Base-by-base conservation (phyloP, 1,140 invertebrate species). In the Prorops nasuta region DNA sequence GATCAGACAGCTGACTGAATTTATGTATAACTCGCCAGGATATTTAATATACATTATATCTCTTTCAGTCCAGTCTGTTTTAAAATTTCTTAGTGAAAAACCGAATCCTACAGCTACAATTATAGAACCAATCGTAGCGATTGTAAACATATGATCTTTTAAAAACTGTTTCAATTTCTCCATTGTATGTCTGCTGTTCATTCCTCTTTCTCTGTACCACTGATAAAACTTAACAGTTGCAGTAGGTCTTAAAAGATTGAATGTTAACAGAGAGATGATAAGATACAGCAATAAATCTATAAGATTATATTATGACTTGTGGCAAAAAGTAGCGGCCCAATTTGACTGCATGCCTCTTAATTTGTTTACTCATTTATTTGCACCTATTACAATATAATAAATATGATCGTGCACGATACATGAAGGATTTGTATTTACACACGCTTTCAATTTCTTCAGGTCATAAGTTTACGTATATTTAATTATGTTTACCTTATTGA, bases 1-100 rank as follows among this genome's bases (percentile, higher is more conserved):
- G 59, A 87, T 84, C 24, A 86, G 73, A 47, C 79, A 79, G 63
- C 85, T 85, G 17, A 87, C 72, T 68, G 84, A 78, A 24, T 82
- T 77, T n/a, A 86, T 68, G 66, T 85, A 86, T n/a, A 86, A 51
- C 51, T 86, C 83, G 22, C 81, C 82, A 18, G 76, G 66, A 61
- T 80, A 83, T 49, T 80, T 79, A 12, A 87, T 72, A 65, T 86
- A 85, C 74, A 82, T 83, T n/a, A 78, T 56, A 44, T 73, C 60
- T 47, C 76, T 48, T 7, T 58, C 44, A 0, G 63, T 56, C 78
- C 78, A 79, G 61, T 54, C 56, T 55, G 55, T 52, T 15, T 7
- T 8, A 8, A 50, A 58, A 42, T 49, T 35, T 44, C 67, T 69
- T n/a, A 69, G 49, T 31, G 55, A 10, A 2, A 56, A 7, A 28